Evolutionary conservation across 2,888 invertebrate species (phyloP), one percentile per base, ranked within the genome.

Genomic region (Dicranocentrus wangi): DNA sequence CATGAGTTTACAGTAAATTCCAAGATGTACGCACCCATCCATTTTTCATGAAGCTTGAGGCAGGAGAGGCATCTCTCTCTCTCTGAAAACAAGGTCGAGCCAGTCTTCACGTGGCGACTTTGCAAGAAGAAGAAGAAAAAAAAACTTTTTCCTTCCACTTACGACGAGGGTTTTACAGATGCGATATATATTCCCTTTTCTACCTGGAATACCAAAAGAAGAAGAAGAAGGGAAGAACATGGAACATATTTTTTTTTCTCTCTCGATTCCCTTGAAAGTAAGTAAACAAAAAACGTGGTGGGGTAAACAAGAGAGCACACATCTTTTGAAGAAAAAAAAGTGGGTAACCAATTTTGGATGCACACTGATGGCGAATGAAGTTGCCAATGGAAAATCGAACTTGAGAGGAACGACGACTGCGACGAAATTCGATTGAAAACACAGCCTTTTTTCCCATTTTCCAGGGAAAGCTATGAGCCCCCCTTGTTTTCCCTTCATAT

Each of bases 31-130:
- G 75, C 69, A 77, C 23, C 32, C 61, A 77, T 77, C 61, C 53
- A 77, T 70, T 69, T 77, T 77, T 77, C 77, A 77, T 77, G 77
- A 77, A 66, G 19, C 61, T 63, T 39, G 25, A 39, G 23, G 21
- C 63, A 63, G 10, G 7, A 13, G 3, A 55, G 5, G 32, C n/a
- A 60, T 32, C 25, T 28, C 27, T 58, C 17, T 32, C n/a, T 51
- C 51, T 10, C 51, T 51, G 39, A 28, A 63, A 19, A 63, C 39
- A 63, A 42, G 63, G 63, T 55, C 21, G 55, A n/a, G 23, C 3
- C 19, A 23, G 55, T 55, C 2, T 47, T 47, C 17, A 15, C 3
- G n/a, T 10, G 47, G 47, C n/a, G 17, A 10, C 47, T 47, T 47
- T 47, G 7, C 39, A 13, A 7, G 7, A 7, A 39, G 8, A 39